These are phyloP conservation scores for Neomonachus schauinslandi DNA, from an alignment of 2,113 vertebrate species.

Conservation along the genomic window DNA sequence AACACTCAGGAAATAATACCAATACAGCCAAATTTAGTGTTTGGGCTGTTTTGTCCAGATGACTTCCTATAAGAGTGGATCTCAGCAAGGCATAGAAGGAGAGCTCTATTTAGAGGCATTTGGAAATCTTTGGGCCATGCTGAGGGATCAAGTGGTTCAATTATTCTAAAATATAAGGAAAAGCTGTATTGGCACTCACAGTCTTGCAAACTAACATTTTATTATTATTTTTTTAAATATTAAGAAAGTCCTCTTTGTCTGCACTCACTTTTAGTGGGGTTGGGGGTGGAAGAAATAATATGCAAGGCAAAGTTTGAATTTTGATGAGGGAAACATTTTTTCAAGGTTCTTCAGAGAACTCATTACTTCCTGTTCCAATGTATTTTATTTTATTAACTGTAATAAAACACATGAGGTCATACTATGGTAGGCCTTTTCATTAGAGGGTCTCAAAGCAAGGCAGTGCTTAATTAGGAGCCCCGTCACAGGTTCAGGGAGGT, in stretches of 20 bases:
- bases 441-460: slow-evolving; percentile 9
- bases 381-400: slow-evolving; percentile 41
- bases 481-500: neutral
- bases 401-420: slow-evolving; percentile 50
- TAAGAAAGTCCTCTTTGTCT: slow-evolving; percentile 3
- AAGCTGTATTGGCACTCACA: neutral
- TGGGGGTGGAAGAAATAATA: neutral
- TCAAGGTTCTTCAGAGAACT: neutral
- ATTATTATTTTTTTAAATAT: neutral
- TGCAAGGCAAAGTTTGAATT: slow-evolving; percentile 5
- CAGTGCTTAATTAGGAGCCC: slow-evolving; percentile 16
- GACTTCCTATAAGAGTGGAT: neutral
- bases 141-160: neutral
- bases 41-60: neutral
- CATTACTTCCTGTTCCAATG: neutral
- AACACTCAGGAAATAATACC: slow-evolving; percentile 58
- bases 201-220: slow-evolving; percentile 37
- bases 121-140: neutral
- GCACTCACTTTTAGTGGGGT: neutral
- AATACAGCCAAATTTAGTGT: neutral
- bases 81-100: neutral
- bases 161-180: slow-evolving; percentile 18
- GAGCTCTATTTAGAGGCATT: neutral
- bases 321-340: slow-evolving; percentile 11
- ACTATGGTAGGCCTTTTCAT: neutral